These are phyloP conservation scores for Platycheirus albimanus DNA, from an alignment of 2,888 invertebrate genomes.

Conservation along the genomic window DNA sequence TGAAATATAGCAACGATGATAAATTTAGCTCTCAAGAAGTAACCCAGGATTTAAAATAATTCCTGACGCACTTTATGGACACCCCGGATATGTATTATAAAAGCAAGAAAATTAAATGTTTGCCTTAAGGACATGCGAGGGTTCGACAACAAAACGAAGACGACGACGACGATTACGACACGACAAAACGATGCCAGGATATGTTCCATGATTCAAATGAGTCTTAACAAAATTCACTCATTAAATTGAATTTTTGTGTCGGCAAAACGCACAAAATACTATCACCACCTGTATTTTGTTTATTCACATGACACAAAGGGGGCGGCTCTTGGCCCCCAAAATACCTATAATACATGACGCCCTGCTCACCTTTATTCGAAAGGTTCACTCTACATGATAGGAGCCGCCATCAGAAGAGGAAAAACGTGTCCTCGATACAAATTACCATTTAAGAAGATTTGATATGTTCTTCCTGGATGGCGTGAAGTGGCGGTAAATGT, in stretches of 20 bases:
- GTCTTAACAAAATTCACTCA: constrained; percentile 41
- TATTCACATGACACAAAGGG: constrained; percentile 39
- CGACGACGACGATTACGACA: too few species aligned
- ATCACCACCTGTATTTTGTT: constrained; percentile 42
- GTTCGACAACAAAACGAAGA: neutral
- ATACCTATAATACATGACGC: neutral
- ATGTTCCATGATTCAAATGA: constrained; percentile 52
- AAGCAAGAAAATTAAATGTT: neutral
- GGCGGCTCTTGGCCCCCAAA: neutral
- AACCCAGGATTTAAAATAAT: neutral
- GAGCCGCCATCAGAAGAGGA: constrained; percentile 23
- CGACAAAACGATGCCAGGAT: neutral
- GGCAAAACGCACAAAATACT: constrained; percentile 13
- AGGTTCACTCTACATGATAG: neutral
- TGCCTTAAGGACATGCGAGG: neutral
- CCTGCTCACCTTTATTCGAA: constrained; percentile 3
- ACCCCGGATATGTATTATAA: neutral
- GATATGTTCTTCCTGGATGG: constrained; percentile 37
- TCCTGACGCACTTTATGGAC: neutral
- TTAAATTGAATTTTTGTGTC: constrained; percentile 45
- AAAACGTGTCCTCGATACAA: constrained; percentile 69
- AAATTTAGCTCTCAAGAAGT: constrained; percentile 8
- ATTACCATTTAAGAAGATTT: constrained; percentile 66
- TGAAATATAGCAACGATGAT: neutral
- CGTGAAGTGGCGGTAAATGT: constrained; percentile 56